Conservation (phyloP, 2,113 vertebrate species). For the Lophochroa leadbeateri region DNA sequence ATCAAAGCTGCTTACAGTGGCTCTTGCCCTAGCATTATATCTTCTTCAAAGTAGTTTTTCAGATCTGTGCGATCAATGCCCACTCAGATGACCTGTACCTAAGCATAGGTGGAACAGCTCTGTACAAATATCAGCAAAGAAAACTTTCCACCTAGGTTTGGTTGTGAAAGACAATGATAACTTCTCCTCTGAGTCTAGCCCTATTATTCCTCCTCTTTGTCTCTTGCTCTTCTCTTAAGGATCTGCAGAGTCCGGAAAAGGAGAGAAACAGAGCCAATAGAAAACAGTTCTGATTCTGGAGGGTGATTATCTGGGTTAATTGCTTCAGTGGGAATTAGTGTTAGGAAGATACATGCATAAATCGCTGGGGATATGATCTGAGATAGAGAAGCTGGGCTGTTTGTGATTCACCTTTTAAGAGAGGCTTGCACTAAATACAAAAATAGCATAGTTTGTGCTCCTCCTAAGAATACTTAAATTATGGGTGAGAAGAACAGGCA, state of each 20-base stretch:
- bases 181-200: not conserved
- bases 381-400: not conserved
- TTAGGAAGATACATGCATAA: not conserved
- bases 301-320: not conserved
- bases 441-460: not conserved
- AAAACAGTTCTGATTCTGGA: not conserved
- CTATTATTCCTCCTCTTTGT: not conserved
- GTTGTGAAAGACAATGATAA: not conserved
- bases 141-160: not conserved
- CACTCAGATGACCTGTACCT: not conserved
- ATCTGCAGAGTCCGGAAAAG: not conserved
- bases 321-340: not conserved
- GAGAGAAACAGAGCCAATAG: not conserved
- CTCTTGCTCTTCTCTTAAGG: not conserved
- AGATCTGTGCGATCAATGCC: fast-evolving
- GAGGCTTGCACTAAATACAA: not conserved
- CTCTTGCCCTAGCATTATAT: not conserved
- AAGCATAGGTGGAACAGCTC: not conserved
- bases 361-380: not conserved
- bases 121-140: not conserved
- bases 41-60: not conserved
- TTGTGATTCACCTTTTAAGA: not conserved
- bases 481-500: not conserved
- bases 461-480: constrained; percentile 11
- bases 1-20: not conserved